Evolutionary conservation across 1,140 invertebrate genomes (phyloP).

Genomic region (Cryptotermes secundus): DNA sequence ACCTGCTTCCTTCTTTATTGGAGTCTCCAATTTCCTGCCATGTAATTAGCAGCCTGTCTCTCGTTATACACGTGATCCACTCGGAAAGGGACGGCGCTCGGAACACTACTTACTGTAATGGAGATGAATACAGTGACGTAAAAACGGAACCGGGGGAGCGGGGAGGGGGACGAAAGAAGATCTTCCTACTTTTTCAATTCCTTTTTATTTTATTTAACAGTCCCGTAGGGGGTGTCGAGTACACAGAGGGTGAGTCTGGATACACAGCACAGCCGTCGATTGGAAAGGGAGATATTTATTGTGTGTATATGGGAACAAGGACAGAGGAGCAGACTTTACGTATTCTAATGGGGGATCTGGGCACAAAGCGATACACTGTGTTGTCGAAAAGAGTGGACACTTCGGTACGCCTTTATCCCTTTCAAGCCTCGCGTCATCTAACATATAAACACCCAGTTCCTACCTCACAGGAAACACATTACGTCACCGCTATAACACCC

Average conservation of each 20-base stretch:
- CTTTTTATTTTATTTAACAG: slow-evolving; percentile 15
- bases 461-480: too few relatives aligned
- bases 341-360: not conserved
- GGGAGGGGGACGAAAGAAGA: not conserved
- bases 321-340: not conserved
- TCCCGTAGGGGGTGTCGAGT: slow-evolving; percentile 2
- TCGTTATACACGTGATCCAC: not conserved
- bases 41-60: not conserved
- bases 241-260: not conserved
- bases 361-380: not conserved
- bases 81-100: not conserved
- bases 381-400: not conserved
- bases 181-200: slow-evolving; percentile 13
- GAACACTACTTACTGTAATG: not conserved
- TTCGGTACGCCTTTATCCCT: too few relatives aligned
- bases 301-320: not conserved
- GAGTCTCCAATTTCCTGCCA: not conserved
- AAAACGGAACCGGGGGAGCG: too few relatives aligned
- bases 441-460: too few relatives aligned
- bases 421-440: too few relatives aligned
- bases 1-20: too few relatives aligned
- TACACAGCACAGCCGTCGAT: not conserved
- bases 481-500: too few relatives aligned
- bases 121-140: not conserved
- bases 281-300: slow-evolving; percentile 1